Percentiles rank a stretch among this genome's conserved stretches.
Evolutionary conservation across 2,797 vertebrate species (phyloP).

Genomic region (Kryptolebias ocellatus): DNA sequence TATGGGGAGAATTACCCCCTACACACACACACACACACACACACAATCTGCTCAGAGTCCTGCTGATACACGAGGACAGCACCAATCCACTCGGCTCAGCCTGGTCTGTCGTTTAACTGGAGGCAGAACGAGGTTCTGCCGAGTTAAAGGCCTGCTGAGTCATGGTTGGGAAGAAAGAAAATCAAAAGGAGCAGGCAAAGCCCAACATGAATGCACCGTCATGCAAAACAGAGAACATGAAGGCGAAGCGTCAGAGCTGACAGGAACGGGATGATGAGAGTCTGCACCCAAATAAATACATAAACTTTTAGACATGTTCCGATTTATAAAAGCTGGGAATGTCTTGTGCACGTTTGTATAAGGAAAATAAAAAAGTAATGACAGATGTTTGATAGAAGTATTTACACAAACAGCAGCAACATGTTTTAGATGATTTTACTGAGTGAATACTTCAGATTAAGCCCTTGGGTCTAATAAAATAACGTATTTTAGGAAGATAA

Average conservation of each 20-base stretch:
- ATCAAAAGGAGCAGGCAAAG: slow-evolving; percentile 4
- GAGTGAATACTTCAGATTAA: background rate
- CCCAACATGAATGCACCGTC: background rate
- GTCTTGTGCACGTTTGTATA: background rate
- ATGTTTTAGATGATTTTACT: background rate
- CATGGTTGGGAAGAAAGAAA: slow-evolving; percentile 33
- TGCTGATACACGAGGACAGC: slow-evolving; percentile 27
- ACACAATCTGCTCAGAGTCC: slow-evolving; percentile 25
- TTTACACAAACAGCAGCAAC: background rate
- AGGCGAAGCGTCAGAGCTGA: slow-evolving; percentile 6
- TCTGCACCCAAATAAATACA: background rate
- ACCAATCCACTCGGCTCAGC: slow-evolving; percentile 49
- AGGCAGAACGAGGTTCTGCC: slow-evolving; percentile 38
- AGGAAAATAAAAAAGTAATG: background rate
- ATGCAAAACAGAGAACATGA: slow-evolving; percentile 7
- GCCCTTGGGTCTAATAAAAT: background rate
- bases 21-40: background rate
- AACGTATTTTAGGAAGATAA: background rate
- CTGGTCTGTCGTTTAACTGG: slow-evolving; percentile 37
- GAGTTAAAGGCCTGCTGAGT: slow-evolving; percentile 48
- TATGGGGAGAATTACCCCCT: background rate
- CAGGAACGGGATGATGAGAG: slow-evolving; percentile 17
- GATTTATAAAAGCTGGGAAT: background rate
- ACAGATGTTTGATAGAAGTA: background rate
- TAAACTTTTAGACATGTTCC: background rate